Evolutionary conservation across 2,797 vertebrate genomes (phyloP), one percentile per base, ranked within the genome.

Genomic region (Emys orbicularis): DNA sequence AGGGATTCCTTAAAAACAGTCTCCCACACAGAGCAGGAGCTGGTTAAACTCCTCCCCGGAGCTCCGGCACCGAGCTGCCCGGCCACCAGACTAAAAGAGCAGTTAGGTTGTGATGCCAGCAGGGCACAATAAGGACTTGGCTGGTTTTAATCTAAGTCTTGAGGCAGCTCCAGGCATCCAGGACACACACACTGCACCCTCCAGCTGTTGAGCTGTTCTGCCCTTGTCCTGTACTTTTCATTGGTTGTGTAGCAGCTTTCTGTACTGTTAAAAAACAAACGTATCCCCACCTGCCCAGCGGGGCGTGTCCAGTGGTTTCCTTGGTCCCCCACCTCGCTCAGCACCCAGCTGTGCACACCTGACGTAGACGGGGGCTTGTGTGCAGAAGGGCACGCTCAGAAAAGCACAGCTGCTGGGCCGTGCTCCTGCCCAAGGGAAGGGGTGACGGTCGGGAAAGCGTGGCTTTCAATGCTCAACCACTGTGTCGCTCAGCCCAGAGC

Each of bases 161-260:
- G 29, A 76, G 65, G 83, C 50, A 54, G 50, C 65, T 76, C 25
- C 11, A 31, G 25, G 47, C 61, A 34, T 29, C 79, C 21, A 25
- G 37, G 37, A 59, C 86, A 31, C 47, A 25, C 37, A 4, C n/a
- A 12, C 79, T 13, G 53, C 19, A 15, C 61, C 31, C 12, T 3
- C 44, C 44, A 4, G 8, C 47, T 29, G 44, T 15, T 10, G 65
- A 59, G 79, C 72, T 3, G 25, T 37, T 37, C 21, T n/a, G 76
- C 76, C 68, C 10, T 52, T 19, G n/a, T 53, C 3, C 56, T n/a
- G 88, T 65, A 5, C 21, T 10, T 6, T 68, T 82, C 72, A 31
- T 65, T 47, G 37, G 89, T 89, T 83, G 92, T 94, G 94, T 97
- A 94, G 83, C 86, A 95, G 89, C 77, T 88, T 88, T 79, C 83